Base-by-base conservation (phyloP, 2,113 vertebrate genomes). In the Mesembrinibis cayennensis region DNA sequence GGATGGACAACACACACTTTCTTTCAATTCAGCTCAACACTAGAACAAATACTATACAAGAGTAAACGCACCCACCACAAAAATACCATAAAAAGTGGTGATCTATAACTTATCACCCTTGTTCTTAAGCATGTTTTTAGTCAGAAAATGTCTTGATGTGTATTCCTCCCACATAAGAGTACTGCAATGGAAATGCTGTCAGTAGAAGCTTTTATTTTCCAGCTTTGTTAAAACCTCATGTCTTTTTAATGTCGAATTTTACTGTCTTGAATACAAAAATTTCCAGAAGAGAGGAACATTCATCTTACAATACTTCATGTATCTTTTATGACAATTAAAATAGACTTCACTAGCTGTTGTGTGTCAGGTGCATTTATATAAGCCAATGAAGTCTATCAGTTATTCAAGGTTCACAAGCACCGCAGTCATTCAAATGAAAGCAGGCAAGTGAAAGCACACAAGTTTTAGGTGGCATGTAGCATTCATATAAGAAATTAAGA, bases 241-340 rank as follows among this genome's bases (percentile, higher is more conserved):
- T 49, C 73, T 94, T 73, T 84, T 77, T 82, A 65, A 93, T 89
- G 96, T 92, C 91, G 95, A 87, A 84, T 94, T 89, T 92, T 72
- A 82, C 65, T 72, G 49, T 50, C 87, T 93, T 97, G 89, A 95
- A 93, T 66, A 91, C 17, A 92, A 97, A 89, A 80, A 58, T 36
- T 79, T 93, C 62, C 58, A 94, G 49, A 69, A 92, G 61, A 91
- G 62, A 82, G 49, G 45, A 89, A 89, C 73, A 72, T 38, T 94
- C 78, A 91, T 81, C 63, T 81, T 77, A 23, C 56, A 87, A 84
- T 56, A 82, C 44, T 91, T 91, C 73, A 87, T 47, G 22, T 30
- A 82, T 77, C 74, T 96, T 89, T 94, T 70, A 90, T 88, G 89
- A 91, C 87, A 93, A 93, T 90, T 96, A 95, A 95, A 94, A 85